A percentile compares a stretch with the other conserved stretches of the same genome.
Evolutionary conservation across 2,888 invertebrate genomes (phyloP).

Genomic region (Hypena proboscidalis): DNA sequence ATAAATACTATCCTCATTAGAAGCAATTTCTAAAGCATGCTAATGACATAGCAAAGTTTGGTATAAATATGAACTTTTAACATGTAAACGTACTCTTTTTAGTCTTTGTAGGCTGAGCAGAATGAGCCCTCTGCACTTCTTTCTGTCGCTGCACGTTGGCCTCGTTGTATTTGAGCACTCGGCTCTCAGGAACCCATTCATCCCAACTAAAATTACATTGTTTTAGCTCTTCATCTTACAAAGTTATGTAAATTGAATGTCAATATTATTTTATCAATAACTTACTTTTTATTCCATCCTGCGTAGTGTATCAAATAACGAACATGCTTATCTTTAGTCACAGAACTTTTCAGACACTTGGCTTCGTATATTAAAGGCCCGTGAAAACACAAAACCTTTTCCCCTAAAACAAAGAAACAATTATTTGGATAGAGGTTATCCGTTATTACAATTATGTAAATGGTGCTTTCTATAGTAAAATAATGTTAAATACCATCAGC

Average conservation of each 20-base stretch:
- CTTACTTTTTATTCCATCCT: slow-evolving; percentile 99
- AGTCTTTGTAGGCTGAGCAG: slow-evolving; percentile 88
- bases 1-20: too few relatives aligned
- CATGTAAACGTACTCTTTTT: slow-evolving; percentile 84
- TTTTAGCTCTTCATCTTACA: slow-evolving; percentile 2
- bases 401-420: slow-evolving; percentile 84
- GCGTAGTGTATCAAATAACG: slow-evolving; percentile 98
- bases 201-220: slow-evolving; percentile 88
- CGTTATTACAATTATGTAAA: too few relatives aligned
- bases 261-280: slow-evolving; percentile 22
- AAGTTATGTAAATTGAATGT: too few relatives aligned
- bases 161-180: slow-evolving; percentile 96
- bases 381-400: slow-evolving; percentile 97
- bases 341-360: slow-evolving; percentile 94
- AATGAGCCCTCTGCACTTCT: slow-evolving; percentile 93
- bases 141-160: slow-evolving; percentile 94
- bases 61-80: too few relatives aligned
- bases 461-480: not conserved
- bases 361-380: slow-evolving; percentile 98
- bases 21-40: too few relatives aligned
- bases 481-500: slow-evolving; percentile 85
- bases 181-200: slow-evolving; percentile 96
- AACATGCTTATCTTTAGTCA: slow-evolving; percentile 94
- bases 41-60: too few relatives aligned
- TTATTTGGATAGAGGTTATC: not conserved